These are phyloP conservation scores for Nezara viridula DNA, from an alignment of 2,888 invertebrate genomes.

Conservation along the genomic window DNA sequence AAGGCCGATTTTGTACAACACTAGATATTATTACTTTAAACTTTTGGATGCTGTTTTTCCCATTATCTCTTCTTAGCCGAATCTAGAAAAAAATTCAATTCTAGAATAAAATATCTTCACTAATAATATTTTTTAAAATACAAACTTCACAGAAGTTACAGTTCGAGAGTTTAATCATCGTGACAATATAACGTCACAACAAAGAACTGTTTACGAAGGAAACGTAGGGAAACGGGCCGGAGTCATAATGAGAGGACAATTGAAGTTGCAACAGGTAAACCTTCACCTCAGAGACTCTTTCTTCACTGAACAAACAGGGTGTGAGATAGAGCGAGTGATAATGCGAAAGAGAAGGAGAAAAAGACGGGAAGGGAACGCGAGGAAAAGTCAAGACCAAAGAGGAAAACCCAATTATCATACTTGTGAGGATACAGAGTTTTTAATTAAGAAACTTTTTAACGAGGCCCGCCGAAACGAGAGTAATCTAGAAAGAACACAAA, in stretches of 20 bases:
- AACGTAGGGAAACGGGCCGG: too few species aligned
- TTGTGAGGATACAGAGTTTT: constrained; percentile 29
- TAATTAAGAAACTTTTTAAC: constrained; percentile 41
- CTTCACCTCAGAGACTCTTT: neutral
- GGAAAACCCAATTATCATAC: constrained; percentile 31
- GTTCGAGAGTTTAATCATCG: neutral
- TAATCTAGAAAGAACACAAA: constrained; percentile 14
- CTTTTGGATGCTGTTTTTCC: too few species aligned
- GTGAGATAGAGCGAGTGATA: neutral
- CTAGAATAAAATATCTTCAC: too few species aligned
- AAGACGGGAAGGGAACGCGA: neutral
- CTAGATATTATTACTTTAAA: too few species aligned
- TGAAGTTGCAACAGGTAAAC: neutral
- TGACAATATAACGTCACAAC: neutral
- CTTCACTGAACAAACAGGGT: neutral
- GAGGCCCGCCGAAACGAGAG: neutral
- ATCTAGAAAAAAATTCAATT: too few species aligned
- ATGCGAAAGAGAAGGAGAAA: neutral
- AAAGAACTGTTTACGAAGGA: neutral
- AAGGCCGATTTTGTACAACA: too few species aligned
- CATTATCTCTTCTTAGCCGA: too few species aligned
- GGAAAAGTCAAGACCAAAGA: constrained; percentile 11
- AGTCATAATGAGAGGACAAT: neutral
- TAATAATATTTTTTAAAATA: too few species aligned
- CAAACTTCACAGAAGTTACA: too few species aligned